phyloP scores from a whole-genome alignment of 1,140 invertebrate species.

The Calycopis cecrops region DNA sequence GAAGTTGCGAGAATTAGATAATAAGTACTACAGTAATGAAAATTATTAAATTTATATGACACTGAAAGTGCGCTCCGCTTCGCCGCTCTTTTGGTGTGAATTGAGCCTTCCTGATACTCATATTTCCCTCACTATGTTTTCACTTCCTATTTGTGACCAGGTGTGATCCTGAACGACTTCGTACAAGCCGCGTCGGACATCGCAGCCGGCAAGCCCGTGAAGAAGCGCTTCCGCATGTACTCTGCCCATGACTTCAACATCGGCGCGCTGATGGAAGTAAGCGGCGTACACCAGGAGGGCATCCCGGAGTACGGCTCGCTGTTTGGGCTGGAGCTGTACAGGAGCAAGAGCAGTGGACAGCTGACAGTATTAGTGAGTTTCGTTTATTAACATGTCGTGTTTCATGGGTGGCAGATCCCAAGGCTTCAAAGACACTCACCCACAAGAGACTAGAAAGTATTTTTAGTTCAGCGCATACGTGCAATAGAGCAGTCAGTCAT shows the following conservation, averaged over 20 bases:
- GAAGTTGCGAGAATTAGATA: too few species aligned
- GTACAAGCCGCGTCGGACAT: slow-evolving; percentile 39
- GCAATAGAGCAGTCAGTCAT: too few species aligned
- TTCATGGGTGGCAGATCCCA: too few species aligned
- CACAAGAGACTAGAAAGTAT: too few species aligned
- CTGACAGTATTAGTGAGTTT: slow-evolving; percentile 49
- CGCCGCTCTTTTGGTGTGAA: too few species aligned
- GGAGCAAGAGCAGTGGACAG: slow-evolving; percentile 37
- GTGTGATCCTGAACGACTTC: slow-evolving; percentile 53
- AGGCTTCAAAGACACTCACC: too few species aligned
- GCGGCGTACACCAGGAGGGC: slow-evolving; percentile 32
- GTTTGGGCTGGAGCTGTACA: slow-evolving; percentile 52
- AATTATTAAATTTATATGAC: too few species aligned
- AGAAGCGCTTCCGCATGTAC: slow-evolving; percentile 38
- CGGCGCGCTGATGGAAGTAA: slow-evolving; percentile 52
- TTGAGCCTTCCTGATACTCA: too few species aligned
- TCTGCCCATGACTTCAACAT: slow-evolving; percentile 63
- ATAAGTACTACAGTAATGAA: too few species aligned
- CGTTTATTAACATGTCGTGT: background rate
- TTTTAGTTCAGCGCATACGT: too few species aligned
- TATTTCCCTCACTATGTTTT: too few species aligned
- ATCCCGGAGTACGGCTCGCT: slow-evolving; percentile 56
- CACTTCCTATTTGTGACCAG: slow-evolving; percentile 32
- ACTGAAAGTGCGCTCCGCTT: too few species aligned
- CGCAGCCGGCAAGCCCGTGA: slow-evolving; percentile 33